Percentiles rank a stretch among this genome's conserved stretches.
Conservation (phyloP, 2,797 vertebrate genomes). For the Tenualosa thibaudeaui region DNA sequence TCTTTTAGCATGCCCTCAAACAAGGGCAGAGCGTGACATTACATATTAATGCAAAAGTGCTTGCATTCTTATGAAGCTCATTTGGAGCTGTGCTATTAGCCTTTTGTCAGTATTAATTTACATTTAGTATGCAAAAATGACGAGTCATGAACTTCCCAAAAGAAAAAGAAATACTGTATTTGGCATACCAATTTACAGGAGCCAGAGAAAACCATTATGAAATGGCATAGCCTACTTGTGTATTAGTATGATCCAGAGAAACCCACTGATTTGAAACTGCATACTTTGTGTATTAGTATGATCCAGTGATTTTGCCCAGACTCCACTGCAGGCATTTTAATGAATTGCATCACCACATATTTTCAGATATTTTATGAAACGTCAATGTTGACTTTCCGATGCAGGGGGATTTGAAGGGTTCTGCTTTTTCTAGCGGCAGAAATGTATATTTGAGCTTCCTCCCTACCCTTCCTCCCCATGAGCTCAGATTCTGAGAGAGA, state of each 20-base stretch:
- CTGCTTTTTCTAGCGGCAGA: constrained; percentile 24
- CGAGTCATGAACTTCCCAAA: neutral
- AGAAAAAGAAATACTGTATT: neutral
- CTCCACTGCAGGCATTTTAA: constrained; percentile 17
- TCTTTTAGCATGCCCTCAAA: neutral
- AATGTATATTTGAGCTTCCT: constrained; percentile 35
- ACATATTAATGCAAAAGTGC: neutral
- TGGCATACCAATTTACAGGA: neutral
- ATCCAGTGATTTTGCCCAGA: neutral
- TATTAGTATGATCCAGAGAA: neutral
- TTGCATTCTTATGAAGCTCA: constrained; percentile 32
- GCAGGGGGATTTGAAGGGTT: constrained; percentile 30
- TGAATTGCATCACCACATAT: constrained; percentile 2
- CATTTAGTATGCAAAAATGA: constrained; percentile 13
- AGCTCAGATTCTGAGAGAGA: constrained; percentile 24
- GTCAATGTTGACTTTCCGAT: constrained; percentile 30
- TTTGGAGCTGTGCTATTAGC: constrained; percentile 6
- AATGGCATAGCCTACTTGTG: no score
- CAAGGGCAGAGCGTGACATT: neutral
- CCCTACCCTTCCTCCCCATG: constrained; percentile 8
- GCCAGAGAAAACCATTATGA: neutral
- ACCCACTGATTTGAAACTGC: neutral
- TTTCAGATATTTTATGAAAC: constrained; percentile 17
- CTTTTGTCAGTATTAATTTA: constrained; percentile 15
- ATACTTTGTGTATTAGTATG: neutral